Evolutionary conservation across 2,888 invertebrate genomes (phyloP).

Genomic region (Agrypnus murinus): DNA sequence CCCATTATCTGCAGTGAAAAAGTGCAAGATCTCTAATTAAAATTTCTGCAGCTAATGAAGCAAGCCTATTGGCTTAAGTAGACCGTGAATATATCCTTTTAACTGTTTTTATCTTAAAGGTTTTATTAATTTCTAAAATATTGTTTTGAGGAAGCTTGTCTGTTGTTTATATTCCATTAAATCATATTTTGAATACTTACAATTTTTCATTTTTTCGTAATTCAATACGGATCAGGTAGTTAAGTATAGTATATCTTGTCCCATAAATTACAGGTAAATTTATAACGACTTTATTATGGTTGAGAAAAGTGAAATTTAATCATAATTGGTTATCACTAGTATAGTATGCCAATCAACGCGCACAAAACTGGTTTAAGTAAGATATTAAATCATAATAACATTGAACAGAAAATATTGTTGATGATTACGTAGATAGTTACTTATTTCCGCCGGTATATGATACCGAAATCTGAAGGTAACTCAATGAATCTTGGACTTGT

Average conservation of each 20-base stretch:
- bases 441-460: no score
- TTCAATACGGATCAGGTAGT: no score
- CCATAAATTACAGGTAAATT: slow-evolving; percentile 18
- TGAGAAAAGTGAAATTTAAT: slow-evolving; percentile 11
- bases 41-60: slow-evolving; percentile 42
- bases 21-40: slow-evolving; percentile 45
- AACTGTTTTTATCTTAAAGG: no score
- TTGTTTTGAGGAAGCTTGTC: no score
- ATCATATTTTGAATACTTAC: no score
- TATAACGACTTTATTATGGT: slow-evolving; percentile 11
- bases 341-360: slow-evolving; percentile 2
- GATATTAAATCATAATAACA: not conserved
- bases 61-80: slow-evolving; percentile 45
- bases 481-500: no score
- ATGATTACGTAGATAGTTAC: no score
- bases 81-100: slow-evolving; percentile 45
- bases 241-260: not conserved
- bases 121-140: no score
- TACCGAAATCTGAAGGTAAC: no score
- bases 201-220: no score
- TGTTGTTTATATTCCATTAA: no score
- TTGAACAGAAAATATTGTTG: not conserved
- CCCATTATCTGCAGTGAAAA: slow-evolving; percentile 31
- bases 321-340: not conserved
- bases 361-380: slow-evolving; percentile 20